Base-by-base conservation (phyloP, 2,113 vertebrate genomes). In the Ancistrus triradiatus region DNA sequence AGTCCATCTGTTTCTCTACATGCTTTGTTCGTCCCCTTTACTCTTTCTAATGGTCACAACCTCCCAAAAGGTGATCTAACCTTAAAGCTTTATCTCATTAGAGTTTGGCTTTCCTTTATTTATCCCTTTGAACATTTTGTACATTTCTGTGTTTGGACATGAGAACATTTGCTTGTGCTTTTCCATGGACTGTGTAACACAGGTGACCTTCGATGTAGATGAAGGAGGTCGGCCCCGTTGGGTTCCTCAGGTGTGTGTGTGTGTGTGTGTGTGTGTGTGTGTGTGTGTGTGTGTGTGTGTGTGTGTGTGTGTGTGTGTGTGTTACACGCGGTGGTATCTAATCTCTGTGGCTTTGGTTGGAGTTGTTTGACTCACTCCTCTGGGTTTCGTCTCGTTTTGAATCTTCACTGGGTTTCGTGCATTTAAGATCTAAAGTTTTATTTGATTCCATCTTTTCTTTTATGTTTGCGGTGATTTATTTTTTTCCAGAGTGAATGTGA, bases 131-230 rank as follows among this genome's bases (percentile, higher is more conserved):
- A n/a, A n/a, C n/a, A n/a, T n/a, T n/a, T n/a, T n/a, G n/a, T n/a
- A n/a, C n/a, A n/a, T n/a, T n/a, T n/a, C n/a, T n/a, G n/a, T n/a
- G n/a, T n/a, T n/a, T 56, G 60, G 21, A 44, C 27, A 51, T 75
- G 27, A 22, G 74, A 49, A 80, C 60, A 78, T 66, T 18, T 79
- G 76, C 76, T 78, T 84, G 81, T 81, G 31, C n/a, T n/a, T n/a
- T n/a, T n/a, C n/a, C n/a, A n/a, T 38, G 75, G 82, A 60, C 86
- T 84, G 88, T 91, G 88, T 88, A 88, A 94, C 86, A 78, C 92
- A 95, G 92, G 92, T 92, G 85, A 89, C 91, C 79, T 94, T 94
- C 92, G 93, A 84, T 91, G 88, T 94, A 91, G 87, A 91, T 88
- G 93, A 92, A 88, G 92, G 90, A 84, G 80, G 85, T 85, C 88